These are phyloP conservation scores for Lasaia peninsularis DNA, from an alignment of 1,140 invertebrate species.

Conservation along the genomic window DNA sequence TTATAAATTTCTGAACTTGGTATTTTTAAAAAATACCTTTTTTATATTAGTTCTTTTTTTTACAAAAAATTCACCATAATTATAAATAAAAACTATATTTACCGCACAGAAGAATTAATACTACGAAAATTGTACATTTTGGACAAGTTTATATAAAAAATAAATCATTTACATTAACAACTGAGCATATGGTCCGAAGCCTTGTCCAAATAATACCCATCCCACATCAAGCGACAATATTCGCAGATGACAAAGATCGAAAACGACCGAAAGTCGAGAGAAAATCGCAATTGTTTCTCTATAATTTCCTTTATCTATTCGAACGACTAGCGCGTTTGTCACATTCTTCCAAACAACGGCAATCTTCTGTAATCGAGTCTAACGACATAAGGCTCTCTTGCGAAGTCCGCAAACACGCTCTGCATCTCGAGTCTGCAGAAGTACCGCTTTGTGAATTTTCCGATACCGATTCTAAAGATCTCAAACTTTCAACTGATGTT, in stretches of 20 bases:
- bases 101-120: slow-evolving; percentile 16
- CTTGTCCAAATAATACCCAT: slow-evolving; percentile 23
- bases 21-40: slow-evolving; percentile 16
- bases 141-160: slow-evolving; percentile 14
- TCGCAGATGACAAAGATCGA: slow-evolving; percentile 1
- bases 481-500: slow-evolving; percentile 66
- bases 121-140: slow-evolving; percentile 18
- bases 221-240: slow-evolving; percentile 11
- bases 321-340: slow-evolving; percentile 51
- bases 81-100: slow-evolving; percentile 12
- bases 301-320: slow-evolving; percentile 16
- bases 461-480: slow-evolving; percentile 66
- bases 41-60: not conserved
- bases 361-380: slow-evolving; percentile 69
- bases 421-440: slow-evolving; percentile 63
- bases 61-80: slow-evolving; percentile 20
- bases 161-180: slow-evolving; percentile 10
- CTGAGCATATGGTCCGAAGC: slow-evolving; percentile 5
- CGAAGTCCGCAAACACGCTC: slow-evolving; percentile 57
- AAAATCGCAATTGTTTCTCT: slow-evolving; percentile 13
- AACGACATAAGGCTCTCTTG: slow-evolving; percentile 72
- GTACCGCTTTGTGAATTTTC: slow-evolving; percentile 67
- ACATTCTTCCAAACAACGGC: slow-evolving; percentile 48
- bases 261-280: slow-evolving; percentile 21
- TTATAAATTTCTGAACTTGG: slow-evolving; percentile 22